Conservation (phyloP, 2,113 vertebrate genomes). For the Puffinus mauretanicus region DNA sequence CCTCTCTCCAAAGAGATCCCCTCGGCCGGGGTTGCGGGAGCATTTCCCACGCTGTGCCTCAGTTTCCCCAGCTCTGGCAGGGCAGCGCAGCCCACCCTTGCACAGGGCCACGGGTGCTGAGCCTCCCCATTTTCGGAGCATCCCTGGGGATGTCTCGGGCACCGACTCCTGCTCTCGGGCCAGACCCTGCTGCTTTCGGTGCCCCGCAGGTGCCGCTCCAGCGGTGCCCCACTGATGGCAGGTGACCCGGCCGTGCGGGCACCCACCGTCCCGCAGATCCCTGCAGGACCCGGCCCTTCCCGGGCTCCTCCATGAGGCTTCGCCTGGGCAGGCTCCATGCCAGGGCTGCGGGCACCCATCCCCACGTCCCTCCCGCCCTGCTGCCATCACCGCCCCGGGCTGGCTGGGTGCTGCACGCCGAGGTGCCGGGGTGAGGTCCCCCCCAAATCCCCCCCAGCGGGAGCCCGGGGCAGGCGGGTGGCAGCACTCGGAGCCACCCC, state of each 20-base stretch:
- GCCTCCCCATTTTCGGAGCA: rapidly evolving
- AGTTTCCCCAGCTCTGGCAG: neutral
- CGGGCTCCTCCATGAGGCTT: neutral
- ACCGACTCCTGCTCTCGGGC: rapidly evolving
- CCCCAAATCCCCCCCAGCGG: neutral
- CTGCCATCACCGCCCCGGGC: rapidly evolving
- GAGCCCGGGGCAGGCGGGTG: rapidly evolving
- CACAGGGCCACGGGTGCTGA: rapidly evolving
- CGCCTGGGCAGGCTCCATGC: neutral
- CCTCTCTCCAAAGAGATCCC: neutral
- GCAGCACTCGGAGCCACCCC: rapidly evolving
- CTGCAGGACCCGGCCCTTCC: neutral
- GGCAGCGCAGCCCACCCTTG: neutral
- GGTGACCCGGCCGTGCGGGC: rapidly evolving
- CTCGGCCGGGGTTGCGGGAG: rapidly evolving
- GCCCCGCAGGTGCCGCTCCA: neutral
- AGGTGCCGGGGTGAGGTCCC: rapidly evolving
- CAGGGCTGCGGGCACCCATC: rapidly evolving
- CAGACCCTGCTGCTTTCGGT: neutral
- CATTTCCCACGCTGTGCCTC: rapidly evolving
- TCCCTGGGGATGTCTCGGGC: rapidly evolving
- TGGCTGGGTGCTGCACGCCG: neutral
- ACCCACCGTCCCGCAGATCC: neutral
- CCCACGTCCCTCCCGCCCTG: rapidly evolving
- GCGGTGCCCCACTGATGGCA: neutral